Evolutionary conservation across 2,113 vertebrate species (phyloP).

Genomic region (Hippocampus abdominalis): DNA sequence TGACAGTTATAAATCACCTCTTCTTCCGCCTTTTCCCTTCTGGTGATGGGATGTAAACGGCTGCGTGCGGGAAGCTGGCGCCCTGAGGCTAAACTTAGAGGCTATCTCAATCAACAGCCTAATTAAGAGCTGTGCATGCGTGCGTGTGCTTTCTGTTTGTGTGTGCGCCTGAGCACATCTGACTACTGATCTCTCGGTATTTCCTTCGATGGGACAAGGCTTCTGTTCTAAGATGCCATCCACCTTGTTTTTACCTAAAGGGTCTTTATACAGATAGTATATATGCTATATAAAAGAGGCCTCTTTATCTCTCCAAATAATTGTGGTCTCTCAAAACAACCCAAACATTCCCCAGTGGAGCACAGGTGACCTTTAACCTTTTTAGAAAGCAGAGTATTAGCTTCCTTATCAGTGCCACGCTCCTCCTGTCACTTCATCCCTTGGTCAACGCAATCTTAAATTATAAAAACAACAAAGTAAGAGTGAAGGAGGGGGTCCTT

Average conservation of each 20-base stretch:
- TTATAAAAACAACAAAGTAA: slow-evolving; percentile 63
- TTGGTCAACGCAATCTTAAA: slow-evolving; percentile 28
- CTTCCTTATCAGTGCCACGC: slow-evolving; percentile 69
- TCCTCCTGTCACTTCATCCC: slow-evolving; percentile 57
- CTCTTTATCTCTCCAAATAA: background rate
- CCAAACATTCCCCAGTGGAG: slow-evolving; percentile 20
- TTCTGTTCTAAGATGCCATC: slow-evolving; percentile 13
- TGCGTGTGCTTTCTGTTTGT: slow-evolving; percentile 16
- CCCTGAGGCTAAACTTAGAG: slow-evolving; percentile 67
- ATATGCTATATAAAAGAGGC: background rate
- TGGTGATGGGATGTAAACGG: slow-evolving; percentile 33
- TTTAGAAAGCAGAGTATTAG: slow-evolving; percentile 56
- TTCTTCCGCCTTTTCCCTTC: slow-evolving; percentile 62
- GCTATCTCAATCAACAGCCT: slow-evolving; percentile 62
- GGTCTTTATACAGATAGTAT: background rate
- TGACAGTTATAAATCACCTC: slow-evolving; percentile 72
- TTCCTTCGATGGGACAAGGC: slow-evolving; percentile 52
- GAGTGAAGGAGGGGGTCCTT: slow-evolving; percentile 2
- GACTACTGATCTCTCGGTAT: slow-evolving; percentile 52
- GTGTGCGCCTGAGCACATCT: slow-evolving; percentile 47
- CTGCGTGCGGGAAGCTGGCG: slow-evolving; percentile 33
- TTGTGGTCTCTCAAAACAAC: background rate
- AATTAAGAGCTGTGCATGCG: slow-evolving; percentile 56
- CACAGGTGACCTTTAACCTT: slow-evolving; percentile 54
- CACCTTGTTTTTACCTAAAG: background rate